A percentile compares a stretch with the other conserved stretches of the same genome.
Evolutionary conservation across 2,113 vertebrate species (phyloP).

Genomic region (Oncorhynchus gorbuscha): DNA sequence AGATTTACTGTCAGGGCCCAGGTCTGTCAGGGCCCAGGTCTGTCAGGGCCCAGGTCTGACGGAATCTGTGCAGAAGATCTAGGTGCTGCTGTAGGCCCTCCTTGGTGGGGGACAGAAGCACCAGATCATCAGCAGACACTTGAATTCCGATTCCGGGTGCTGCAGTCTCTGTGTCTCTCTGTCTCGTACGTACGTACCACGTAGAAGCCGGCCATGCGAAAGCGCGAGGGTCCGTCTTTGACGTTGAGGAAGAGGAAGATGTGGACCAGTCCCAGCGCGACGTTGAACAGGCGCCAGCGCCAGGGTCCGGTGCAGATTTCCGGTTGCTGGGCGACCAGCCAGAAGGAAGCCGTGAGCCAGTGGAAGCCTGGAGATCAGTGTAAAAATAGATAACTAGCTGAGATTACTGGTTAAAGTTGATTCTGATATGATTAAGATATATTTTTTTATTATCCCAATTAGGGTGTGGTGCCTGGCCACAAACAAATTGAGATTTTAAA

Average conservation of each 20-base stretch:
- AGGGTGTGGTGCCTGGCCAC: too few relatives aligned
- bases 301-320: constrained; percentile 80
- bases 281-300: constrained; percentile 82
- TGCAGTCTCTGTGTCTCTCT: not conserved
- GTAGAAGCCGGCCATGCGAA: constrained; percentile 82
- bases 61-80: too few relatives aligned
- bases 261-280: constrained; percentile 79
- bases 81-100: too few relatives aligned
- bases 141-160: too few relatives aligned
- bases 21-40: too few relatives aligned
- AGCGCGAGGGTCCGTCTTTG: constrained; percentile 80
- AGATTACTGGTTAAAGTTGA: not conserved
- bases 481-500: too few relatives aligned
- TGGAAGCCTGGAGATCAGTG: constrained; percentile 75
- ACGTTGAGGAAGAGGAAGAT: constrained; percentile 87
- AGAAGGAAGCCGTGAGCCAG: constrained; percentile 88
- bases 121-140: too few relatives aligned
- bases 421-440: too few relatives aligned
- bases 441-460: too few relatives aligned
- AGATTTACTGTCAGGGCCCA: too few relatives aligned
- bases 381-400: constrained; percentile 28
- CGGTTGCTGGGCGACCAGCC: constrained; percentile 87
- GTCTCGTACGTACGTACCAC: constrained; percentile 56
- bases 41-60: too few relatives aligned
- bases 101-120: too few relatives aligned